Percentiles rank a stretch among this genome's conserved stretches.
phyloP scores from a whole-genome alignment of 1,140 invertebrate genomes.

The Ptiloglossa arizonensis region DNA sequence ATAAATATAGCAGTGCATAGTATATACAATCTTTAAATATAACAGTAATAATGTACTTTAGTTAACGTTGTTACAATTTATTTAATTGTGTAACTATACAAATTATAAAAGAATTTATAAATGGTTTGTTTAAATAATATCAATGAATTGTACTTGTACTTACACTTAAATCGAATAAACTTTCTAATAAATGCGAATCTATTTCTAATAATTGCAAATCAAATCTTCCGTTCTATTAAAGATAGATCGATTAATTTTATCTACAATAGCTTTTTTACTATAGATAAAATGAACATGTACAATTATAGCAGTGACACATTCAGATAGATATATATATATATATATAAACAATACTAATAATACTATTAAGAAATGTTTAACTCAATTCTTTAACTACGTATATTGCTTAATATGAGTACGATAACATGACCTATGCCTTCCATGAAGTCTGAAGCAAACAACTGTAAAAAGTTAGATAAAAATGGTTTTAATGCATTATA shows the following conservation, averaged over 20 bases:
- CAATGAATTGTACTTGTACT: no score
- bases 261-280: neutral
- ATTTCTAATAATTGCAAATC: neutral
- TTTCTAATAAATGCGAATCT: neutral
- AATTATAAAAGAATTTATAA: no score
- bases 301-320: neutral
- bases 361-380: neutral
- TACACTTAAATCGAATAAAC: neutral
- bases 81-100: no score
- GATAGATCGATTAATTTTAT: neutral
- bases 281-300: neutral
- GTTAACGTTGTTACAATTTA: no score
- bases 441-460: neutral
- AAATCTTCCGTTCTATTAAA: no score
- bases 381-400: neutral
- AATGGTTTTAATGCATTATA: neutral
- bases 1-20: neutral
- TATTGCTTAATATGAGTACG: neutral
- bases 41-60: no score
- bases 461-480: neutral
- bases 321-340: neutral
- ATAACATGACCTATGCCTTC: conserved; percentile 25
- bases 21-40: neutral
- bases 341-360: neutral
- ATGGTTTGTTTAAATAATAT: no score